Percentiles rank a stretch among this genome's conserved stretches.
phyloP scores from a whole-genome alignment of 2,797 vertebrate genomes.

The Lates japonicus region DNA sequence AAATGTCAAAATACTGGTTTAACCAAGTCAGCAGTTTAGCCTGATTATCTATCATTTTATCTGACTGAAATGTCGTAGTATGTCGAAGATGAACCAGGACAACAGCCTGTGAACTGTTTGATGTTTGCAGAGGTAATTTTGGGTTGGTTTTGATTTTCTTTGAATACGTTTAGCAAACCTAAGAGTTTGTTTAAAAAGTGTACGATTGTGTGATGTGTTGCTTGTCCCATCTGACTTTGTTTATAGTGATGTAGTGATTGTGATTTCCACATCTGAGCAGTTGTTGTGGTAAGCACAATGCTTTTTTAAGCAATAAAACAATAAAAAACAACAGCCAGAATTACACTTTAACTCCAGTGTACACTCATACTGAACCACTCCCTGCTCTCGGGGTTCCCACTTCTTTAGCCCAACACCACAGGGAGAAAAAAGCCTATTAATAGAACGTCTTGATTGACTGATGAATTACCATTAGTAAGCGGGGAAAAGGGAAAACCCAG shows the following conservation, averaged over 20 bases:
- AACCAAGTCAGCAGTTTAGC: not conserved
- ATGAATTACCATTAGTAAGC: conserved; percentile 69
- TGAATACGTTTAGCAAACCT: not conserved
- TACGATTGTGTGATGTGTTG: not conserved
- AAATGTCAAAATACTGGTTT: not conserved
- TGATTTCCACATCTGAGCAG: no score
- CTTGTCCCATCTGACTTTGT: not conserved
- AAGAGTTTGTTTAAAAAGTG: no score
- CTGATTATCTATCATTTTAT: not conserved
- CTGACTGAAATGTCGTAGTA: not conserved
- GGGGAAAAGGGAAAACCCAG: conserved; percentile 71
- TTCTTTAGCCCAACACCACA: conserved; percentile 36
- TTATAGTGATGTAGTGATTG: not conserved
- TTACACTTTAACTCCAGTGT: not conserved
- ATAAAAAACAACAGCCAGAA: not conserved
- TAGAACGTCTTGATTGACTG: conserved; percentile 67
- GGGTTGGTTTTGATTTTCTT: not conserved
- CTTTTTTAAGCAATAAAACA: not conserved
- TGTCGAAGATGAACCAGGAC: no score
- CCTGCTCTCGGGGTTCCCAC: conserved; percentile 18
- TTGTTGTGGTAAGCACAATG: no score
- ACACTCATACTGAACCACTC: not conserved
- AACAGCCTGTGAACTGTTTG: no score
- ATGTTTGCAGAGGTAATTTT: no score
- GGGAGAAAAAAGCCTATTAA: conserved; percentile 54